Conservation (phyloP, 1,140 invertebrate species). For the Doryteuthis pealeii region DNA sequence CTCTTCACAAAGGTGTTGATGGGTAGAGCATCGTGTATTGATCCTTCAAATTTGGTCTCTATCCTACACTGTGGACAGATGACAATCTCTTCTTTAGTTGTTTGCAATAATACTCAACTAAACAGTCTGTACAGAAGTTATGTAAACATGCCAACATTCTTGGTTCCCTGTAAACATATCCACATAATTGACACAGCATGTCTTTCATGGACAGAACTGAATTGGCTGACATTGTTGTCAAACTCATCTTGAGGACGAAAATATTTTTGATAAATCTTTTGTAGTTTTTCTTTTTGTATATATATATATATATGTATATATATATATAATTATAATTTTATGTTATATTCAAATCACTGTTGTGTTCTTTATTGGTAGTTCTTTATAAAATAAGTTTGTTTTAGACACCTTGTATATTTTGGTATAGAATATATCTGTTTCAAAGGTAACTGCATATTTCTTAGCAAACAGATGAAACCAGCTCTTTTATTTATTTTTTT, state of each 20-base stretch:
- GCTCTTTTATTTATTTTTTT: too few relatives aligned
- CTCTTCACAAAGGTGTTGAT: constrained; percentile 31
- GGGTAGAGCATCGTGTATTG: constrained; percentile 22
- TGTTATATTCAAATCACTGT: too few relatives aligned
- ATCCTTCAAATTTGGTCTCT: constrained; percentile 11
- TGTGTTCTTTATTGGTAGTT: too few relatives aligned
- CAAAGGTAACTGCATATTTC: too few relatives aligned
- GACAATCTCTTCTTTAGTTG: constrained; percentile 12
- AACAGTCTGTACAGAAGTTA: constrained; percentile 36
- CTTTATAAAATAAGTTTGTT: too few relatives aligned
- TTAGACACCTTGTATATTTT: too few relatives aligned
- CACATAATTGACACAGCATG: constrained; percentile 38
- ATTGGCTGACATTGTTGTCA: neutral
- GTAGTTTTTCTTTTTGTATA: too few relatives aligned
- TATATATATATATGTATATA: too few relatives aligned
- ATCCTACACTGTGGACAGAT: constrained; percentile 26
- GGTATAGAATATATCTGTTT: too few relatives aligned
- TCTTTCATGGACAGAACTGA: constrained; percentile 15
- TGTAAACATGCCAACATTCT: constrained; percentile 42
- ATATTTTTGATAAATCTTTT: too few relatives aligned
- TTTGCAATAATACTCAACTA: constrained; percentile 17
- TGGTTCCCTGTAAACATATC: constrained; percentile 32
- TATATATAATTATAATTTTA: too few relatives aligned
- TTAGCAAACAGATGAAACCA: too few relatives aligned
- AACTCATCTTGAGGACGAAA: neutral